Percentiles rank a stretch among this genome's conserved stretches.
These are phyloP conservation scores for Ormyrus thymus DNA, from an alignment of 2,888 invertebrate species.

Conservation along the genomic window DNA sequence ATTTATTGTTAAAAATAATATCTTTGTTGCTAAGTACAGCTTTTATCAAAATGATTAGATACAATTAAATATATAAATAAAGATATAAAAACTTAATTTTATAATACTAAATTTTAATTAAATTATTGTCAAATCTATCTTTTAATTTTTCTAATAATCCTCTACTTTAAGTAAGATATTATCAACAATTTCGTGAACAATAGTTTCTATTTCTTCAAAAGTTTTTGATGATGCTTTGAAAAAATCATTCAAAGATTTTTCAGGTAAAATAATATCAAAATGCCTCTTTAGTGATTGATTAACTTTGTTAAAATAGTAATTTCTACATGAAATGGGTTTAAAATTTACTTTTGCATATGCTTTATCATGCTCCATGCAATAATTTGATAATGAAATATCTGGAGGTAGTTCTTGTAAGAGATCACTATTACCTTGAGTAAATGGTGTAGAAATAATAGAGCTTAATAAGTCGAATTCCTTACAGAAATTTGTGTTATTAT, in stretches of 20 bases:
- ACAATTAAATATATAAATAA: slow-evolving; percentile 10
- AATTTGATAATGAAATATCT: slow-evolving; percentile 48
- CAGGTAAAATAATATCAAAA: slow-evolving; percentile 44
- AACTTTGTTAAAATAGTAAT: slow-evolving; percentile 39
- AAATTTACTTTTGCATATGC: slow-evolving; percentile 39
- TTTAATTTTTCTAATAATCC: slow-evolving; percentile 4
- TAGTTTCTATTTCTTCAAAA: slow-evolving; percentile 15
- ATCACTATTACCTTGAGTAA: slow-evolving; percentile 6
- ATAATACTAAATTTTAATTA: slow-evolving; percentile 1
- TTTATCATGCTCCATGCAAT: slow-evolving; percentile 54
- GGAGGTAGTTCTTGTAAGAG: slow-evolving; percentile 18
- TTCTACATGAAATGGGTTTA: slow-evolving; percentile 31
- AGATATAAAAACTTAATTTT: not conserved
- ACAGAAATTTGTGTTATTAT: not conserved
- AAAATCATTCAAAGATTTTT: slow-evolving; percentile 42
- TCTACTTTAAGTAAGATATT: slow-evolving; percentile 34
- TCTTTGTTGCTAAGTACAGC: not conserved
- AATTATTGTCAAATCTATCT: not conserved
- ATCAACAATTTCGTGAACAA: slow-evolving; percentile 24
- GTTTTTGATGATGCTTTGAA: slow-evolving; percentile 33
- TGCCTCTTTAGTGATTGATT: slow-evolving; percentile 19
- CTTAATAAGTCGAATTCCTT: not conserved
- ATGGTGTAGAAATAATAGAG: slow-evolving; percentile 15
- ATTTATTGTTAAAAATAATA: slow-evolving; percentile 1
- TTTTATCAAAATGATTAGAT: slow-evolving; percentile 11